Conservation (phyloP, 2,113 vertebrate genomes). For the Dipodomys stephensi region DNA sequence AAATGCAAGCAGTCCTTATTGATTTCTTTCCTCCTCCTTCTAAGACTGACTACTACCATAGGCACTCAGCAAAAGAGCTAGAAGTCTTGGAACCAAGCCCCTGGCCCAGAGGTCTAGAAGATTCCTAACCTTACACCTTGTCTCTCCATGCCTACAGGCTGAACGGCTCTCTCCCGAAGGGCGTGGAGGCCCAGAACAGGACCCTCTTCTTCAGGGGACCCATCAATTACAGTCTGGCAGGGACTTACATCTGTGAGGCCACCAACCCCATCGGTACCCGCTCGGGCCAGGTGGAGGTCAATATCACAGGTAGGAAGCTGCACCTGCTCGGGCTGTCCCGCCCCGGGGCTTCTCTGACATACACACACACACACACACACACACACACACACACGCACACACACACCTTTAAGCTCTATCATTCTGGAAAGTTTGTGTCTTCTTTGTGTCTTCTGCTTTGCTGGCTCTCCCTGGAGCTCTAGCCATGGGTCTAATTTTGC, state of each 20-base stretch:
- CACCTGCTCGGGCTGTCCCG: background rate
- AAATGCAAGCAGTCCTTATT: background rate
- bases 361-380: too few relatives aligned
- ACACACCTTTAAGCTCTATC: background rate
- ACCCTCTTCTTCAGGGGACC: conserved; percentile 96
- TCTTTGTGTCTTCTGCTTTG: background rate
- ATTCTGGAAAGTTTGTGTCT: background rate
- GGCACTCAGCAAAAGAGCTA: background rate
- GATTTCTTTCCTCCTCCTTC: background rate
- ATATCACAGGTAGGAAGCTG: conserved; percentile 95
- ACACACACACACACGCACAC: too few relatives aligned
- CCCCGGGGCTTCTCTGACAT: background rate
- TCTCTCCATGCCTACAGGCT: conserved; percentile 86
- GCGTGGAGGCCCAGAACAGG: conserved; percentile 96
- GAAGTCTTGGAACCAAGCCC: background rate
- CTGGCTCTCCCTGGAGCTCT: background rate
- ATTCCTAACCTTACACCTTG: background rate
- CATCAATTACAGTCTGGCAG: conserved; percentile 92
- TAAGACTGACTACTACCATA: background rate
- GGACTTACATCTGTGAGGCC: conserved; percentile 96
- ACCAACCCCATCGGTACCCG: conserved; percentile 96
- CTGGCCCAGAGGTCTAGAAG: background rate
- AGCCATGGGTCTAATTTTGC: background rate
- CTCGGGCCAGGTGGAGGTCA: conserved; percentile 96
- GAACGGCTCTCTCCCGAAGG: conserved; percentile 95